Conservation (phyloP, 2,113 vertebrate genomes). For the Tor tambroides region DNA sequence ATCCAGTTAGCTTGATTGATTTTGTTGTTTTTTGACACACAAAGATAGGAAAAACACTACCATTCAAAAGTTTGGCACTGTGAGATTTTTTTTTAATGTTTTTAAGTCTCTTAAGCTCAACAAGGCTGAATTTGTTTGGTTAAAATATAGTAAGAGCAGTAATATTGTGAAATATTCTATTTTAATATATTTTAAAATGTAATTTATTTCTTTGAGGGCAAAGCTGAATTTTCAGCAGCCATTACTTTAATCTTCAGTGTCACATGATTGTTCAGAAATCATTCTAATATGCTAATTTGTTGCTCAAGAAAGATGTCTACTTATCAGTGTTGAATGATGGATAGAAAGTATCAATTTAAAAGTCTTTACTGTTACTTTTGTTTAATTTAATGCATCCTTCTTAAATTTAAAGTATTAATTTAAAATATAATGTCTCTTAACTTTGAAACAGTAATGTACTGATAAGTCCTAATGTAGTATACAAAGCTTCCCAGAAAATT, state of each 20-base stretch:
- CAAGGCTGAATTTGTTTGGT: background rate
- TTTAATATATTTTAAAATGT: background rate
- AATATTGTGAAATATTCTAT: background rate
- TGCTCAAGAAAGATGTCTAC: background rate
- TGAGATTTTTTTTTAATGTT: background rate
- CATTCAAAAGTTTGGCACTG: background rate
- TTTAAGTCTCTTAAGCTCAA: background rate
- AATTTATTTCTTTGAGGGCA: background rate
- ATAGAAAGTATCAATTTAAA: background rate
- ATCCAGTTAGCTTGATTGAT: conserved; percentile 8
- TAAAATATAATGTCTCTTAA: background rate
- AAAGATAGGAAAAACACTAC: background rate
- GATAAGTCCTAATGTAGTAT: background rate
- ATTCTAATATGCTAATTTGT: background rate
- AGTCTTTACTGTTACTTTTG: background rate
- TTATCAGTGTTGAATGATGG: background rate
- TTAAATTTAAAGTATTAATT: background rate
- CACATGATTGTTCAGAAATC: background rate
- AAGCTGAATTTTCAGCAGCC: background rate
- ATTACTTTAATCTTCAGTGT: background rate
- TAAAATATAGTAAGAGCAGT: background rate
- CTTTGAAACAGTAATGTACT: background rate
- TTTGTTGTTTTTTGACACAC: background rate
- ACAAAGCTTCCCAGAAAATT: background rate
- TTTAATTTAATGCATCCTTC: background rate